These are phyloP conservation scores for Thamnaconus septentrionalis DNA, from an alignment of 2,113 vertebrate genomes.

Conservation along the genomic window DNA sequence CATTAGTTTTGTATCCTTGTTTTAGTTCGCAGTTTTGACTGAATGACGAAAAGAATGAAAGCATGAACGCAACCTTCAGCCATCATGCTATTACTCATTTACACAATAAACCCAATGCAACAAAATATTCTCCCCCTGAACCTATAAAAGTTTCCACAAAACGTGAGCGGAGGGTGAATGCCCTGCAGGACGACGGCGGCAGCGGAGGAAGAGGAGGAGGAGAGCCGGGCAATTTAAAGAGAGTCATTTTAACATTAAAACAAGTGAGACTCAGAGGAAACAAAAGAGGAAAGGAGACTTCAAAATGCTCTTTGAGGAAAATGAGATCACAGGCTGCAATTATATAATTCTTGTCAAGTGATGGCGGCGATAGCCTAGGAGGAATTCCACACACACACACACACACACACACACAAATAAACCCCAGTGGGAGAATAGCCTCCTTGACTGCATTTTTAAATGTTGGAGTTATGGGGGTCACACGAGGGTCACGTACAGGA, in stretches of 20 bases:
- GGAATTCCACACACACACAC: constrained; percentile 67
- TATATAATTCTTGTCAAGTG: constrained; percentile 95
- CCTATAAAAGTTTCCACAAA: constrained; percentile 49
- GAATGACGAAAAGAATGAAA: too few species aligned
- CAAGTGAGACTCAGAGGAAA: constrained; percentile 61
- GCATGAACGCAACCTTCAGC: too few species aligned
- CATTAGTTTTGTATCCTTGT: too few species aligned
- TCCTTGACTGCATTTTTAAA: constrained; percentile 82
- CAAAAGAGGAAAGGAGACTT: constrained; percentile 76
- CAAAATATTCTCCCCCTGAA: constrained; percentile 10
- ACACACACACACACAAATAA: constrained; percentile 14
- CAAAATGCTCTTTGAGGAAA: constrained; percentile 87
- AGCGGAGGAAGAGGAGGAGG: background rate
- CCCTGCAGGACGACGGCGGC: constrained; percentile 19
- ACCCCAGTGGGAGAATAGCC: constrained; percentile 77
- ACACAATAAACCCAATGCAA: too few species aligned
- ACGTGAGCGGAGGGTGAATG: constrained; percentile 27
- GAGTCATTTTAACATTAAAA: constrained; percentile 73
- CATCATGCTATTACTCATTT: too few species aligned
- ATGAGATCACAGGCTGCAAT: constrained; percentile 91
- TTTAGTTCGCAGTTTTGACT: too few species aligned
- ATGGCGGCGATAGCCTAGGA: constrained; percentile 85
- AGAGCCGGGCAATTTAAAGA: constrained; percentile 59
- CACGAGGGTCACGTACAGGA: constrained; percentile 84
- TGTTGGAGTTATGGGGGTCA: constrained; percentile 81